Percentiles rank a stretch among this genome's conserved stretches.
phyloP scores from a whole-genome alignment of 2,888 invertebrate species.

The Apamea sordens region DNA sequence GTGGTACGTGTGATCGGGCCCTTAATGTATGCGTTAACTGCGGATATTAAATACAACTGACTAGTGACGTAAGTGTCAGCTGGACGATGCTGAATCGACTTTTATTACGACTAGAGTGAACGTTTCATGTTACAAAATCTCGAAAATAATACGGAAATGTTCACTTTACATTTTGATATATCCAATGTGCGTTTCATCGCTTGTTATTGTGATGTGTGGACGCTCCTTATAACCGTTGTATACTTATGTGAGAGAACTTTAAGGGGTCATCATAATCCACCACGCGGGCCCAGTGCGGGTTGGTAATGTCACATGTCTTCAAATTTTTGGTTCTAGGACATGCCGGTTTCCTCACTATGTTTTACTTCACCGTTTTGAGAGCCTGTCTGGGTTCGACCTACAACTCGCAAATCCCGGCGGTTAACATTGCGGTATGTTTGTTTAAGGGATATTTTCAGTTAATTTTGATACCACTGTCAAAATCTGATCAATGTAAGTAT shows the following conservation, averaged over 20 bases:
- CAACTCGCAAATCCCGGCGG: too few species aligned
- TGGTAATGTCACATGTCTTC: too few species aligned
- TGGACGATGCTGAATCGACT: constrained; percentile 58
- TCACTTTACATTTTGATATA: constrained; percentile 51
- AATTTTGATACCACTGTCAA: neutral
- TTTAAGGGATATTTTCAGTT: neutral
- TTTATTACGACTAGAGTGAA: constrained; percentile 72
- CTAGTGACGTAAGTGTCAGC: constrained; percentile 50
- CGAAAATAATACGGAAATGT: constrained; percentile 65
- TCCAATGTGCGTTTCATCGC: constrained; percentile 55
- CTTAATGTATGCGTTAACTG: neutral
- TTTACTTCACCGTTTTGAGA: too few species aligned
- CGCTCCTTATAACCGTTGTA: constrained; percentile 5
- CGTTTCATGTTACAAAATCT: constrained; percentile 65
- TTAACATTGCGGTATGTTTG: too few species aligned
- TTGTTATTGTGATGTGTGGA: constrained; percentile 40
- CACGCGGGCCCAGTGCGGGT: too few species aligned
- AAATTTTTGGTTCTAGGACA: too few species aligned
- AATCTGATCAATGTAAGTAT: neutral
- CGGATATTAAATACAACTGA: constrained; percentile 54
- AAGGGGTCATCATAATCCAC: too few species aligned
- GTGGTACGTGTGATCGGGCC: neutral
- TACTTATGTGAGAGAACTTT: constrained; percentile 24
- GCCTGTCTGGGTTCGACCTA: too few species aligned
- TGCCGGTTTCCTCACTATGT: too few species aligned